A percentile compares a stretch with the other conserved stretches of the same genome.
Conservation (phyloP, 1,140 invertebrate genomes). For the Dryas iulia region DNA sequence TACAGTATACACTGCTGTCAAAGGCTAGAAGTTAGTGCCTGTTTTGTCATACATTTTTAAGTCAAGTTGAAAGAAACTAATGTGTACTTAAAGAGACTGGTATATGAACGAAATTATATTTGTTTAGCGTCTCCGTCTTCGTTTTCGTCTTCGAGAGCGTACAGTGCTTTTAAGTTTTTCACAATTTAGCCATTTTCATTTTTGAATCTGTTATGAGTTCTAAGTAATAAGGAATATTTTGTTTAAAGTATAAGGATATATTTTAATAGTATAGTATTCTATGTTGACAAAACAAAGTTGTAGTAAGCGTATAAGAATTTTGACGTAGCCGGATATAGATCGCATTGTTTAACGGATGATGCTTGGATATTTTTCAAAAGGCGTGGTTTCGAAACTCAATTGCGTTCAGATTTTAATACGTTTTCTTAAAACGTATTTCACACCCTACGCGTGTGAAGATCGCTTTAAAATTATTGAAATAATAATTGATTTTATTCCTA, state of each 20-base stretch:
- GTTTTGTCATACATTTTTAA: slow-evolving; percentile 20
- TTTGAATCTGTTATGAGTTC: background rate
- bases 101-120: slow-evolving; percentile 4
- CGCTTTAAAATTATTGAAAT: too few species aligned
- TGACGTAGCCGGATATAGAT: too few species aligned
- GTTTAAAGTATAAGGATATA: background rate
- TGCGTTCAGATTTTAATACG: too few species aligned
- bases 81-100: slow-evolving; percentile 14
- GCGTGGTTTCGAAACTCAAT: too few species aligned
- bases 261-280: background rate
- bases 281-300: too few species aligned
- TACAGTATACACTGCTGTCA: slow-evolving; percentile 13
- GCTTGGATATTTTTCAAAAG: too few species aligned
- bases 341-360: too few species aligned
- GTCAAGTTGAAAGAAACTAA: slow-evolving; percentile 9
- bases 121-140: background rate
- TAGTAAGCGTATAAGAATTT: too few species aligned
- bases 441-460: too few species aligned
- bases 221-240: background rate
- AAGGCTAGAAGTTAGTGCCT: slow-evolving; percentile 13
- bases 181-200: background rate
- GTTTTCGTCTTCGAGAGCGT: background rate
- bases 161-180: background rate
- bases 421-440: too few species aligned
- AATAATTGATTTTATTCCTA: too few species aligned